A percentile compares a stretch with the other conserved stretches of the same genome.
Conservation (phyloP, 2,888 invertebrate genomes). For the Philonicus albiceps region DNA sequence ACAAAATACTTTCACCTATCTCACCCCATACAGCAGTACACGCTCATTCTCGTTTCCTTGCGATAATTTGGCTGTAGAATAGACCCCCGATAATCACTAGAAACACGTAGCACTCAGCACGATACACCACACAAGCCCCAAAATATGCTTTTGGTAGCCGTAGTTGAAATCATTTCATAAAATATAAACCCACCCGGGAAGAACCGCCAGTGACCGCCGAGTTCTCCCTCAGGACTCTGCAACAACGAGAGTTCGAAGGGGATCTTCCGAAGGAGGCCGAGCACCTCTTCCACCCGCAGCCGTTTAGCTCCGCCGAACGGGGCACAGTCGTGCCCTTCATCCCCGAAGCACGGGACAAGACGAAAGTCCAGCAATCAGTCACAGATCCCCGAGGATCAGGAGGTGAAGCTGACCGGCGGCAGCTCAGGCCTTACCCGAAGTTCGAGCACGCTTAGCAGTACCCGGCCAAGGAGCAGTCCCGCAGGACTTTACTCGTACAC, state of each 20-base stretch:
- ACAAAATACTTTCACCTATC: neutral
- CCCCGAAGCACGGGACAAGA: slow-evolving; percentile 57
- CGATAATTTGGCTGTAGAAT: neutral
- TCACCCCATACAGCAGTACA: neutral
- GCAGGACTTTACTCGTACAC: slow-evolving; percentile 81
- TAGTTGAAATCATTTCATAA: neutral
- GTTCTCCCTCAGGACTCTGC: slow-evolving; percentile 57
- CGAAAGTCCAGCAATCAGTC: slow-evolving; percentile 54
- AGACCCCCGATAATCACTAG: neutral
- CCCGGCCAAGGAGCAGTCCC: slow-evolving; percentile 79
- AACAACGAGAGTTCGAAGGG: slow-evolving; percentile 62
- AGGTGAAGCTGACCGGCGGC: slow-evolving; percentile 48
- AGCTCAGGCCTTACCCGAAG: slow-evolving; percentile 52
- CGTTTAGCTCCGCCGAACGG: slow-evolving; percentile 53
- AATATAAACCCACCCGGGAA: neutral
- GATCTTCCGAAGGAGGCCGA: slow-evolving; percentile 61
- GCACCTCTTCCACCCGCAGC: slow-evolving; percentile 58
- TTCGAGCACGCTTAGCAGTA: slow-evolving; percentile 57
- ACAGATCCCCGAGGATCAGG: slow-evolving; percentile 60
- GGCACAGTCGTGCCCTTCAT: slow-evolving; percentile 63
- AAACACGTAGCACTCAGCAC: neutral
- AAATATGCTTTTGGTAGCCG: neutral
- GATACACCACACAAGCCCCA: neutral
- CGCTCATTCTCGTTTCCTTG: neutral
- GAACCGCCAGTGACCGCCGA: neutral